Evolutionary conservation across 2,113 vertebrate species (phyloP), one percentile per base, ranked within the genome.

Genomic region (Epinephelus cyanopodus): DNA sequence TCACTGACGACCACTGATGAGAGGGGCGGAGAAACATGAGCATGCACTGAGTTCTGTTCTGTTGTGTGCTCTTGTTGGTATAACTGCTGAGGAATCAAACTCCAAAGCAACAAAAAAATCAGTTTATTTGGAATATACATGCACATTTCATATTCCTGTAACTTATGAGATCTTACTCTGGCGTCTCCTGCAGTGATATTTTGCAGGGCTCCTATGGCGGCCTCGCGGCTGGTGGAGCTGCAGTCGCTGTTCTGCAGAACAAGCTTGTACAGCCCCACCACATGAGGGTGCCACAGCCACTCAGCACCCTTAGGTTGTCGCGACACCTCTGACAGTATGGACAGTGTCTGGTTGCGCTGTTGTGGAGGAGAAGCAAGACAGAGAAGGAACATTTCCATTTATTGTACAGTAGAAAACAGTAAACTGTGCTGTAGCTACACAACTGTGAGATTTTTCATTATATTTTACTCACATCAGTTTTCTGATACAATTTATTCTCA

Each of bases 201-300:
- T 91, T 99, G 98, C 87, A 99, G 95, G 0, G 98, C 98, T 0
- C 98, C 98, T 0, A 97, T 91, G 0, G 97, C 96, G 0, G 97
- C 98, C 85, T 99, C 98, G 0, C 96, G 96, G 0, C 96, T 97
- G 80, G 96, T 93, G 25, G 94, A 87, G 90, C 96, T 98, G 71
- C 95, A 91, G 66, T 97, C 95, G 0, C 95, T 96, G 91, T 93
- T 96, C 91, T 97, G 97, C 74, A 99, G 95, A 65, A 99, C 93
- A 5, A 85, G 84, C 85, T 97, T 98, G 91, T 99, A 99, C 27
- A 98, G 85, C 11, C 84, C 93, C 80, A 99, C 95, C 0, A 98
- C 96, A 83, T 97, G 95, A 0, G 98, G 98, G 90, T 98, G 98
- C 98, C 98, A 99, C 62, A 99, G 94, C 97, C 97, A 98, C 93